Evolutionary conservation across 2,113 vertebrate genomes (phyloP).

Genomic region (Tympanuchus pallidicinctus): DNA sequence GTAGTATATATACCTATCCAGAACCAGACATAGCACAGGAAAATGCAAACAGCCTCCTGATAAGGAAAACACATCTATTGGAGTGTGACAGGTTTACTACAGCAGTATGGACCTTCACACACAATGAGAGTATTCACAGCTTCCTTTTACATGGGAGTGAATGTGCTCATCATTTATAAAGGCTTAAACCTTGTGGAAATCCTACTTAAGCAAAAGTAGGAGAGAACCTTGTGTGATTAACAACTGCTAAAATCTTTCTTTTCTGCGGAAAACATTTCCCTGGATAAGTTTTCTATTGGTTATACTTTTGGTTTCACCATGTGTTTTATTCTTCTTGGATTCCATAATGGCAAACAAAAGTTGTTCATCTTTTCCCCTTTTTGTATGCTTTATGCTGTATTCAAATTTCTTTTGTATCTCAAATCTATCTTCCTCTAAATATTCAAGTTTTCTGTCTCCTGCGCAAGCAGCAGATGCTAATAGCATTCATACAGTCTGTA

Average conservation of each 20-base stretch:
- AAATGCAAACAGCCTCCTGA: neutral
- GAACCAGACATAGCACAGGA: neutral
- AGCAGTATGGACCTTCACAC: neutral
- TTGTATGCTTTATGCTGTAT: neutral
- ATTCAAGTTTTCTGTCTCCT: neutral
- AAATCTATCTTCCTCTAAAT: neutral
- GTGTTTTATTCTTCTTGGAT: neutral
- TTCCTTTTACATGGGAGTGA: neutral
- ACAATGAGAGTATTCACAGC: neutral
- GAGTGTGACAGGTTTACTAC: neutral
- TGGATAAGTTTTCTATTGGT: neutral
- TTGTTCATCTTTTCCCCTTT: neutral
- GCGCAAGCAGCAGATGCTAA: neutral
- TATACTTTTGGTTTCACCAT: neutral
- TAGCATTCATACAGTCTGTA: neutral
- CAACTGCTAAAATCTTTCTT: neutral
- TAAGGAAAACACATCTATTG: neutral
- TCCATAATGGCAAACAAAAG: neutral
- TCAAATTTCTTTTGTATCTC: neutral
- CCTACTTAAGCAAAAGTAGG: neutral
- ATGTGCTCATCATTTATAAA: neutral
- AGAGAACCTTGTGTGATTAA: neutral
- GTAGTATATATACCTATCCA: neutral
- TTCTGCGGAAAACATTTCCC: neutral
- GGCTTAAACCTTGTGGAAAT: neutral